Evolutionary conservation across 2,797 vertebrate species (phyloP).

Genomic region (Pseudocheirus occidentalis): DNA sequence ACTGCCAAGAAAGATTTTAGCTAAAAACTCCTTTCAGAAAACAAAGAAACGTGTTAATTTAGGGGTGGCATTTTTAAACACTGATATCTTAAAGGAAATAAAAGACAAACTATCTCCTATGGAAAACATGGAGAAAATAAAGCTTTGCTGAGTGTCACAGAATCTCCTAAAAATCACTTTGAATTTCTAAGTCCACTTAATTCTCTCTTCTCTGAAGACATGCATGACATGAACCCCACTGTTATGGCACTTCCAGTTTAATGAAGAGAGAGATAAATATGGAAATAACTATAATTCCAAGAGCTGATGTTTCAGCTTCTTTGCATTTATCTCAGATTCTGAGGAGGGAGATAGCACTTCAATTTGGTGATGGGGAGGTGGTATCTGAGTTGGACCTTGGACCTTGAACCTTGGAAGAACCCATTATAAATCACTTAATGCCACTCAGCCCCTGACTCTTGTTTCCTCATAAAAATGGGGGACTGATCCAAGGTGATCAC

Average conservation of each 20-base stretch:
- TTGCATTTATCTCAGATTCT: neutral
- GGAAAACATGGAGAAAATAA: neutral
- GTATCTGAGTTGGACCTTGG: neutral
- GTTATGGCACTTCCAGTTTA: neutral
- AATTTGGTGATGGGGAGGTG: neutral
- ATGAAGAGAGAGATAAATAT: neutral
- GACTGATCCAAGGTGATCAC: neutral
- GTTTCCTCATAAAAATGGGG: neutral
- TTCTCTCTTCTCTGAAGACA: neutral
- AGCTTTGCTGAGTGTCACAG: neutral
- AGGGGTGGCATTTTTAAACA: neutral
- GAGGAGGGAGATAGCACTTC: neutral
- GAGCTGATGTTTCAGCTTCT: neutral
- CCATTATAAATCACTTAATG: neutral
- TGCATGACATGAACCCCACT: neutral
- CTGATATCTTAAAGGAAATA: conserved; percentile 19
- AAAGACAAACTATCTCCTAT: neutral
- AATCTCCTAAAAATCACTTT: neutral
- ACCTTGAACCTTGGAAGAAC: neutral
- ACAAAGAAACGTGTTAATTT: neutral
- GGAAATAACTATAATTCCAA: neutral
- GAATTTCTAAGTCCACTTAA: neutral
- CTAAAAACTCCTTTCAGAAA: neutral
- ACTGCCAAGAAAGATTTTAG: neutral
- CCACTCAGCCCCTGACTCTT: neutral